Evolutionary conservation across 2,797 vertebrate species (phyloP).

Genomic region (Sebastes minor): DNA sequence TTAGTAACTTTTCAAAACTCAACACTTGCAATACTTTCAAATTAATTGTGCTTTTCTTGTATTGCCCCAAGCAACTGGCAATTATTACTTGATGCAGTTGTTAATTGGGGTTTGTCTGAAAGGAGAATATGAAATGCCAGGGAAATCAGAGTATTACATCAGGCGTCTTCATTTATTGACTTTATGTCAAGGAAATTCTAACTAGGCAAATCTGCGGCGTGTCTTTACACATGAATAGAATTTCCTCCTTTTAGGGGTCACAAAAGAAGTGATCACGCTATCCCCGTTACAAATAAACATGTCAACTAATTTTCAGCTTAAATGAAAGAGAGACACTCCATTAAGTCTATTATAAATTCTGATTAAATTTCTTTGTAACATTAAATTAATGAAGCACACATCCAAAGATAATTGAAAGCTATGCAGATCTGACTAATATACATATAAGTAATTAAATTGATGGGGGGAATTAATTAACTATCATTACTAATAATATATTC

Average conservation of each 20-base stretch:
- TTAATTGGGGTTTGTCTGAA: conserved; percentile 56
- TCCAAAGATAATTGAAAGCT: conserved; percentile 76
- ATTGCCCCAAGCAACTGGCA: conserved; percentile 45
- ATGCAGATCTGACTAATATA: conserved; percentile 72
- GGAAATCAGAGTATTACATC: conserved; percentile 35
- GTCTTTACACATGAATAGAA: neutral
- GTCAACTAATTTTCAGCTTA: conserved; percentile 53
- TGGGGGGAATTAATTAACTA: conserved; percentile 71
- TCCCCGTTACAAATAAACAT: conserved; percentile 64
- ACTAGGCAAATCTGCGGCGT: neutral
- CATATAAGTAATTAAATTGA: conserved; percentile 73
- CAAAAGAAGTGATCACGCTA: neutral
- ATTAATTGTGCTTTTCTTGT: conserved; percentile 50
- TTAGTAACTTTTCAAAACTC: conserved; percentile 14
- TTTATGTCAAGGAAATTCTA: conserved; percentile 5
- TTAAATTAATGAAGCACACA: conserved; percentile 74
- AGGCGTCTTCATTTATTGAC: conserved; percentile 27
- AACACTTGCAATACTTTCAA: conserved; percentile 42
- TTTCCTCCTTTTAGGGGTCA: conserved; percentile 19
- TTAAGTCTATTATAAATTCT: conserved; percentile 73
- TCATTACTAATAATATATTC: conserved; percentile 66
- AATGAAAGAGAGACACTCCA: conserved; percentile 70
- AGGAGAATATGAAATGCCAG: conserved; percentile 29
- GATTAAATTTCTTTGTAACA: conserved; percentile 74
- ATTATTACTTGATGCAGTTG: conserved; percentile 48